These are phyloP conservation scores for Apodemia zela DNA, from an alignment of 2,888 invertebrate genomes.

Conservation along the genomic window DNA sequence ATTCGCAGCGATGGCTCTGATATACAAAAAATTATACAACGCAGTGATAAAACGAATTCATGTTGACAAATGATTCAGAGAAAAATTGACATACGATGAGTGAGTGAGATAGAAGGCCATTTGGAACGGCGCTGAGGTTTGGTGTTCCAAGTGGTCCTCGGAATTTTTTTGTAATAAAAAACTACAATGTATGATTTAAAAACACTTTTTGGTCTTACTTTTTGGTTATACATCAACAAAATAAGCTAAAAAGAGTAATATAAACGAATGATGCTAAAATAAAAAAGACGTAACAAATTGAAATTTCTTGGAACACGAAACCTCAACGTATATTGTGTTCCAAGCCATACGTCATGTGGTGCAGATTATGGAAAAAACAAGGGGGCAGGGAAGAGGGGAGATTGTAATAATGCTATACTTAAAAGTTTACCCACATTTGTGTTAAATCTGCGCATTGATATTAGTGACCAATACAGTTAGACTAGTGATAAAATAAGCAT, in stretches of 20 bases:
- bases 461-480: not conserved
- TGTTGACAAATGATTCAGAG: slow-evolving; percentile 58
- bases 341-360: slow-evolving; percentile 43
- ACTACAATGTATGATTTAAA: slow-evolving; percentile 17
- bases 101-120: slow-evolving; percentile 54
- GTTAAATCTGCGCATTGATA: slow-evolving; percentile 23
- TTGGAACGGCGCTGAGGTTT: slow-evolving; percentile 59
- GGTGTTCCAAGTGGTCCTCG: slow-evolving; percentile 61
- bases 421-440: slow-evolving; percentile 32
- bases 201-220: not conserved
- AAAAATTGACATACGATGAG: slow-evolving; percentile 40
- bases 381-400: slow-evolving; percentile 42
- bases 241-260: slow-evolving; percentile 6
- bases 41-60: slow-evolving; percentile 69
- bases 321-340: slow-evolving; percentile 52
- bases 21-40: slow-evolving; percentile 61
- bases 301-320: slow-evolving; percentile 68
- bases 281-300: slow-evolving; percentile 23
- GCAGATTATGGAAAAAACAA: slow-evolving; percentile 31
- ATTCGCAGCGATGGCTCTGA: slow-evolving; percentile 51
- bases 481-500: not conserved
- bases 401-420: slow-evolving; percentile 47
- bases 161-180: slow-evolving; percentile 42
- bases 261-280: not conserved
- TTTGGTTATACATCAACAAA: not conserved